Base-by-base conservation (phyloP, 2,888 invertebrate genomes). In the Anarsia innoxiella region DNA sequence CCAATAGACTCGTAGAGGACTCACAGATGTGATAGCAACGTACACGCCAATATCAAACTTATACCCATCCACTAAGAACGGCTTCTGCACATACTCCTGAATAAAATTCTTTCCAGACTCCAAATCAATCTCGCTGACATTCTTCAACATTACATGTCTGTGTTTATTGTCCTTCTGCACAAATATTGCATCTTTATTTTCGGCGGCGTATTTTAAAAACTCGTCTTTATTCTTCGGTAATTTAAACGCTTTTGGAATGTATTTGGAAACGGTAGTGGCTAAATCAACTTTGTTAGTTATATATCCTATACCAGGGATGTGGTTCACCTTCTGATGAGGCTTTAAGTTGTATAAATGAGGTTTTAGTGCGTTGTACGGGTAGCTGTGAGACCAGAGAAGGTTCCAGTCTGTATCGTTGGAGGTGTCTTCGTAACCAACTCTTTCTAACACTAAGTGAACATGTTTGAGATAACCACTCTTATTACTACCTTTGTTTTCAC, bases 11-110 rank as follows among this genome's bases (percentile, higher is more conserved):
- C 97, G 86, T 12, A 99, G 75, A 1, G 99, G 99, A 72, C 95
- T 89, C 1, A 98, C 87, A 0, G 96, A 97, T 0, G 97, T 97
- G 12, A 99, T 79, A 1, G 93, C 91, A 0, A 94, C 94, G 66
- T 99, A 99, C 39, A 99, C 90, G 5, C 99, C 98, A 68, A 99
- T 94, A 76, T 99, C 99, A 75, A 99, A 99, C 82, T 97, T 97
- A 70, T 94, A 90, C 1, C 95, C 96, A 68, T 96, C 96, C 2
- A 99, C 92, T 11, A 99, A 83, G 52, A 93, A 90, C 2, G 98
- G 98, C 45, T 90, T 92, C 49, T 92, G 90, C 12, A 99, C 87
- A 69, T 92, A 99, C 70, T 97, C 93, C 65, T 98, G 98, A 2
- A 98, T 88, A 70, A 99, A 99, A 35, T 91, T 92, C 36, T 91